Conservation (phyloP, 2,888 invertebrate genomes). For the Trissoscelio sp. region DNA sequence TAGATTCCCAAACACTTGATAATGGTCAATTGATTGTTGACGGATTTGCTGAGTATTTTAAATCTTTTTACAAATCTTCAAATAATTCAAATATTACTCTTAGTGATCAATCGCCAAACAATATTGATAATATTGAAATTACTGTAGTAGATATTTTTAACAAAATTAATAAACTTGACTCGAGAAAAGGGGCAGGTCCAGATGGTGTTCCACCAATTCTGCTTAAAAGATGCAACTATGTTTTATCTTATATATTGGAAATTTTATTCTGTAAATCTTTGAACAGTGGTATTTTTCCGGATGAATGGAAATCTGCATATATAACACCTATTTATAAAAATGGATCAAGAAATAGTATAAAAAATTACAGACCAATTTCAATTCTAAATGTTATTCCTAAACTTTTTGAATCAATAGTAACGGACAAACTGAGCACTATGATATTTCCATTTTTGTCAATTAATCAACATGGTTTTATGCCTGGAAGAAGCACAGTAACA, state of each 20-base stretch:
- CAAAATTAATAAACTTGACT: not conserved
- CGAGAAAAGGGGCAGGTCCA: not conserved
- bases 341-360: no score
- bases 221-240: not conserved
- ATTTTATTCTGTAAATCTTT: not conserved
- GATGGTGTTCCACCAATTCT: not conserved
- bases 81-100: not conserved
- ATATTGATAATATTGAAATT: slow-evolving; percentile 3
- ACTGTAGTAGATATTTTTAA: slow-evolving; percentile 5
- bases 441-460: not conserved
- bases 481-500: not conserved
- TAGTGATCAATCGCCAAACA: not conserved
- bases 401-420: no score
- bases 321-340: not conserved
- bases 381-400: no score
- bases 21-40: no score
- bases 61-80: slow-evolving; percentile 13
- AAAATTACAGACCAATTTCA: no score
- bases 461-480: not conserved
- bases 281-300: no score
- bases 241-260: not conserved
- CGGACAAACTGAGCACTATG: not conserved
- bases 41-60: slow-evolving; percentile 11
- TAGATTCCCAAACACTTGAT: not conserved
- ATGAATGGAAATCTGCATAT: no score